Evolutionary conservation across 2,113 vertebrate genomes (phyloP).

Genomic region (Heteronetta atricapilla): DNA sequence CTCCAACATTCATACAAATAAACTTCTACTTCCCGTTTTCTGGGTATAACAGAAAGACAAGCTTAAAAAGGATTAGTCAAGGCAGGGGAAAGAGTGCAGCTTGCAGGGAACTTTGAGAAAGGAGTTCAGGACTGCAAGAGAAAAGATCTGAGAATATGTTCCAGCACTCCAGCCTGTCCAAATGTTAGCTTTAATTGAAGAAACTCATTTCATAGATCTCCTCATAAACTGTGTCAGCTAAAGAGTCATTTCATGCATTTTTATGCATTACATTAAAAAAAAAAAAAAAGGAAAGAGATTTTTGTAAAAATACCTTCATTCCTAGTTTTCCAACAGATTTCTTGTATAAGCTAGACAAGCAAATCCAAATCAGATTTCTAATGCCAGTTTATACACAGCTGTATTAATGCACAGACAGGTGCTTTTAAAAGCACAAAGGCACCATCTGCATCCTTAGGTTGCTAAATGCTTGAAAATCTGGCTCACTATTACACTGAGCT

Average conservation of each 20-base stretch:
- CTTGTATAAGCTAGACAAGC: neutral
- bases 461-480: slow-evolving; percentile 49
- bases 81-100: neutral
- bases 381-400: neutral
- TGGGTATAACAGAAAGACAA: neutral
- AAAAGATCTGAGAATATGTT: neutral
- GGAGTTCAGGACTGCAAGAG: neutral
- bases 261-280: neutral
- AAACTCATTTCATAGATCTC: neutral
- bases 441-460: slow-evolving; percentile 53
- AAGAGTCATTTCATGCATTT: neutral
- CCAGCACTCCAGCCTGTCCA: neutral
- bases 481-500: neutral
- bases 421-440: slow-evolving; percentile 33
- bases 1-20: neutral
- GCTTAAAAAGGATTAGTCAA: neutral
- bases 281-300: neutral
- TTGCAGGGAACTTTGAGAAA: neutral
- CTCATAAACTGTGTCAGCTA: neutral
- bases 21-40: neutral
- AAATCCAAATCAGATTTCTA: neutral
- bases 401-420: neutral
- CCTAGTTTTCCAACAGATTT: neutral
- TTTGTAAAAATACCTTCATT: neutral
- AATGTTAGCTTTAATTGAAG: slow-evolving; percentile 18